These are phyloP conservation scores for Clangula hyemalis DNA, from an alignment of 2,797 vertebrate genomes.

Conservation along the genomic window DNA sequence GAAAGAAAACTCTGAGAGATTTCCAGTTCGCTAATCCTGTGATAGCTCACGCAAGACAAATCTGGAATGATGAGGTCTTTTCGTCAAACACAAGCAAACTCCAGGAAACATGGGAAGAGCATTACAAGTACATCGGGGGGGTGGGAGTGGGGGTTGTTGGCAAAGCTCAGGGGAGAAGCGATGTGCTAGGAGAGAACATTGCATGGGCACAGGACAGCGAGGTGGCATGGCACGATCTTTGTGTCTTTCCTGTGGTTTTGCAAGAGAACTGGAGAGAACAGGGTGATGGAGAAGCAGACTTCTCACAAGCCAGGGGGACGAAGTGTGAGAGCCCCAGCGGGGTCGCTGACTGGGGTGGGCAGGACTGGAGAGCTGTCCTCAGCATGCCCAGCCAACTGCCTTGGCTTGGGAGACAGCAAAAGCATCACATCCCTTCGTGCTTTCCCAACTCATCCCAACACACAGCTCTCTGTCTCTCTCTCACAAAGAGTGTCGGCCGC, in stretches of 20 bases:
- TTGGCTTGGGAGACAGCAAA: not conserved
- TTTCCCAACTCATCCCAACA: not conserved
- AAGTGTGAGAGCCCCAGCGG: not conserved
- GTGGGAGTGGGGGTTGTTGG: not conserved
- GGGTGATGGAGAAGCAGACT: not conserved
- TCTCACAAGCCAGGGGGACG: not conserved
- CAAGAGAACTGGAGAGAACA: not conserved
- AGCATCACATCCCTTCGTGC: too few relatives aligned
- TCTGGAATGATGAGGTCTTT: slow-evolving; percentile 59
- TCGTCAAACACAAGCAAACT: slow-evolving; percentile 47
- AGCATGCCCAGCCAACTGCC: not conserved
- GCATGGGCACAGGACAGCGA: not conserved
- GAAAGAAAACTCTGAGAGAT: slow-evolving; percentile 54
- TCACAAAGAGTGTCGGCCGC: not conserved
- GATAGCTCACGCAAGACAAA: slow-evolving; percentile 68
- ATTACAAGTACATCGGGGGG: slow-evolving; percentile 30
- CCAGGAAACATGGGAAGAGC: slow-evolving; percentile 45
- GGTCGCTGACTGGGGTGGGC: not conserved
- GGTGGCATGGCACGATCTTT: not conserved
- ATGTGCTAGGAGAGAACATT: not conserved
- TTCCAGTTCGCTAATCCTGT: slow-evolving; percentile 59
- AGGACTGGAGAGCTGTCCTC: not conserved
- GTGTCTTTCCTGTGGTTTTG: not conserved
- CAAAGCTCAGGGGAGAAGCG: not conserved
- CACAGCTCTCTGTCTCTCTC: not conserved